Conservation (phyloP, 2,797 vertebrate genomes). For the Intellagama lesueurii region DNA sequence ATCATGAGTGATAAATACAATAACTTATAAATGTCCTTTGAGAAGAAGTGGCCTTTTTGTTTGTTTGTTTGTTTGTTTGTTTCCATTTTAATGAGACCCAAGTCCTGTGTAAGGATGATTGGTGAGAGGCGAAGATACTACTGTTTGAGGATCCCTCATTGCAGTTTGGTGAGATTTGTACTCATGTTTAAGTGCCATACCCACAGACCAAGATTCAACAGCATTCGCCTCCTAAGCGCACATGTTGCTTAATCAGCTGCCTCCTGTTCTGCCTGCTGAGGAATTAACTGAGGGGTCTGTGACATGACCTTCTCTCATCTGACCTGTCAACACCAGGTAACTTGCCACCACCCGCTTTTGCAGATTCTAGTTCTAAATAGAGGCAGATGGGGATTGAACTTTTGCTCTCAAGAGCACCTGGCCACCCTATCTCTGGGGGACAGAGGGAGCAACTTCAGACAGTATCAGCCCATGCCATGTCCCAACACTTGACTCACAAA, state of each 20-base stretch:
- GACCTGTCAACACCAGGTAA: conserved; percentile 77
- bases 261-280: conserved; percentile 67
- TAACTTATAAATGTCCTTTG: too few species aligned
- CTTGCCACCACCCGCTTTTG: conserved; percentile 65
- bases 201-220: conserved; percentile 60
- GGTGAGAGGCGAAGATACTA: too few species aligned
- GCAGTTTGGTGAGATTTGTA: background rate
- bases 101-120: too few species aligned
- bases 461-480: conserved; percentile 79
- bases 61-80: too few species aligned
- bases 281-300: conserved; percentile 70
- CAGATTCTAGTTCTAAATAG: conserved; percentile 67
- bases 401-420: conserved; percentile 72
- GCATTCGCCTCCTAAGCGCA: conserved; percentile 19
- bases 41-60: too few species aligned
- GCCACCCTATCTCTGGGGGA: conserved; percentile 75
- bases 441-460: conserved; percentile 74
- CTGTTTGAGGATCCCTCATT: background rate
- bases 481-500: conserved; percentile 83
- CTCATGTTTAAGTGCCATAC: conserved; percentile 25
- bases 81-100: too few species aligned
- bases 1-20: too few species aligned
- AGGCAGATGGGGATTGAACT: conserved; percentile 76
- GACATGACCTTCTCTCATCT: conserved; percentile 72
- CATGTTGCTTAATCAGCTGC: conserved; percentile 64